phyloP scores from a whole-genome alignment of 1,140 invertebrate species.

The Drosophila bocqueti region DNA sequence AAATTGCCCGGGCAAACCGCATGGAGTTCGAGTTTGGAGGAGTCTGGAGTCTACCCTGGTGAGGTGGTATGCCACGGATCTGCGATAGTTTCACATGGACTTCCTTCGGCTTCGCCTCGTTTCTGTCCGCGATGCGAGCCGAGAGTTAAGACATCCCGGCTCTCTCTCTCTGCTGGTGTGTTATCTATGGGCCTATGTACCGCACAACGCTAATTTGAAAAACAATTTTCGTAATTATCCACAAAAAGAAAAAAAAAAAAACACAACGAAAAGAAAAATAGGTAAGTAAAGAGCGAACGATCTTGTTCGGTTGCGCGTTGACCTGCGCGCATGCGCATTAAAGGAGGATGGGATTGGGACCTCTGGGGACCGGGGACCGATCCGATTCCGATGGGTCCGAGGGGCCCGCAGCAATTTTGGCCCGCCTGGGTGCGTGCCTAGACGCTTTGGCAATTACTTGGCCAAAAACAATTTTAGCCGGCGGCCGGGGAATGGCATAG shows the following conservation, averaged over 20 bases:
- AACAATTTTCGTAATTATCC: constrained; percentile 85
- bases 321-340: constrained; percentile 81
- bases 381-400: constrained; percentile 23
- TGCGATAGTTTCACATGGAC: constrained; percentile 67
- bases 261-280: constrained; percentile 30
- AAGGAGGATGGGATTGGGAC: constrained; percentile 65
- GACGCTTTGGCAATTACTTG: constrained; percentile 81
- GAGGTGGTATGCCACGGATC: constrained; percentile 34
- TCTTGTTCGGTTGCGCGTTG: constrained; percentile 82
- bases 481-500: constrained; percentile 15
- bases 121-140: constrained; percentile 65
- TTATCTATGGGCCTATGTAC: constrained; percentile 81
- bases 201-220: constrained; percentile 84
- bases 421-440: constrained; percentile 77
- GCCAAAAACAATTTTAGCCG: constrained; percentile 74
- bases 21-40: constrained; percentile 50
- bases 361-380: constrained; percentile 30
- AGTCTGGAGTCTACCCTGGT: constrained; percentile 41
- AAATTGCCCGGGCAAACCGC: constrained; percentile 61
- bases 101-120: constrained; percentile 24
- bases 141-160: constrained; percentile 65
- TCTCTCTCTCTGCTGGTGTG: constrained; percentile 40
- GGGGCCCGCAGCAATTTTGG: constrained; percentile 58
- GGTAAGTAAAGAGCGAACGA: constrained; percentile 64
- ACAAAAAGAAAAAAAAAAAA: constrained; percentile 24